These are phyloP conservation scores for Trochalopteron elliotii DNA, from an alignment of 2,113 vertebrate genomes.

Conservation along the genomic window DNA sequence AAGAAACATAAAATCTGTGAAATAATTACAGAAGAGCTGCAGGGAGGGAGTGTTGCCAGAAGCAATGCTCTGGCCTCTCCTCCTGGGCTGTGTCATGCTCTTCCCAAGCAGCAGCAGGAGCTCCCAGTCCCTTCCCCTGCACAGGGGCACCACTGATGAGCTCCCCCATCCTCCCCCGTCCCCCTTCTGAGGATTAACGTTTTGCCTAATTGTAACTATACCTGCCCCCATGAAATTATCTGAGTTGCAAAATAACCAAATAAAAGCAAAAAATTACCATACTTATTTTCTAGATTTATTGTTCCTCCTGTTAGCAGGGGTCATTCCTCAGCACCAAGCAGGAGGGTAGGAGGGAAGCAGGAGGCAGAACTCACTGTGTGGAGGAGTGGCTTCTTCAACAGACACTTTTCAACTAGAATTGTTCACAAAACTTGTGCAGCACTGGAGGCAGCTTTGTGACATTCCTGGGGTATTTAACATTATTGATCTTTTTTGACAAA, in stretches of 20 bases:
- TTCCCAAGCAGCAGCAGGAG: not conserved
- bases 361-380: not conserved
- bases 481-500: constrained; percentile 62
- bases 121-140: not conserved
- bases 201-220: not conserved
- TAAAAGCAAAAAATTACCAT: not conserved
- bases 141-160: not conserved
- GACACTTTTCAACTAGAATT: not conserved
- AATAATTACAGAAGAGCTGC: constrained; percentile 64
- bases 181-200: not conserved
- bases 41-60: constrained; percentile 21
- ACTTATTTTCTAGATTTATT: not conserved
- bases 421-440: not conserved
- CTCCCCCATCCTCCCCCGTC: not conserved
- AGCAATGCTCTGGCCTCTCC: constrained; percentile 35
- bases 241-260: constrained; percentile 21
- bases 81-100: not conserved
- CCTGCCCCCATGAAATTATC: not conserved
- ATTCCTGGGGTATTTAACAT: constrained; percentile 41
- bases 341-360: not conserved
- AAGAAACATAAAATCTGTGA: constrained; percentile 39
- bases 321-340: not conserved
- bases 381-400: not conserved
- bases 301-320: not conserved
- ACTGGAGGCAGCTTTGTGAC: constrained; percentile 40